phyloP scores from a whole-genome alignment of 2,113 vertebrate species.

The Cervus canadensis region DNA sequence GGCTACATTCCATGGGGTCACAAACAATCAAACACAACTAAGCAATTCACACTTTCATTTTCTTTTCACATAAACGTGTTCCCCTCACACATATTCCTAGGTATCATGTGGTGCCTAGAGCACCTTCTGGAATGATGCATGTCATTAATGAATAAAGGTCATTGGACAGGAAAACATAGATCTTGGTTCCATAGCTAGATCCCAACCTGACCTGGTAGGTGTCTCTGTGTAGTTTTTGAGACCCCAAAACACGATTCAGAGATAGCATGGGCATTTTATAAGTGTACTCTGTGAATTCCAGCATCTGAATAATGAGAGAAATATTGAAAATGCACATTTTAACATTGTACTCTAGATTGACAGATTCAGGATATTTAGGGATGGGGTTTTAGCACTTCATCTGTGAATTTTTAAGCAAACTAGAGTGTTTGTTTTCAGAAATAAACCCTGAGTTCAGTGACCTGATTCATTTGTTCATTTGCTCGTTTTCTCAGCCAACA shows the following conservation, averaged over 20 bases:
- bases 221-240: too few species aligned
- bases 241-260: not conserved
- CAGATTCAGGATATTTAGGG: not conserved
- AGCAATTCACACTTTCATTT: not conserved
- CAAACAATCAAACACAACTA: not conserved
- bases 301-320: not conserved
- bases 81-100: rapidly evolving
- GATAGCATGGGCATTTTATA: not conserved
- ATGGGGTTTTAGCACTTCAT: not conserved
- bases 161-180: not conserved
- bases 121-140: not conserved
- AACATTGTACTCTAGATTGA: not conserved
- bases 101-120: not conserved
- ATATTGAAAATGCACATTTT: not conserved
- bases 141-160: not conserved
- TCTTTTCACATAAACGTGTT: not conserved
- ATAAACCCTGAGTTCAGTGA: not conserved
- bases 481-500: not conserved
- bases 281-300: not conserved
- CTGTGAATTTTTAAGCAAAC: not conserved
- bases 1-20: not conserved
- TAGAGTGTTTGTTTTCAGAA: not conserved
- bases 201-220: not conserved
- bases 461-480: not conserved
- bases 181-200: not conserved